Percentiles rank a stretch among this genome's conserved stretches.
These are phyloP conservation scores for Sternotherus odoratus DNA, from an alignment of 2,797 vertebrate species.

Conservation along the genomic window DNA sequence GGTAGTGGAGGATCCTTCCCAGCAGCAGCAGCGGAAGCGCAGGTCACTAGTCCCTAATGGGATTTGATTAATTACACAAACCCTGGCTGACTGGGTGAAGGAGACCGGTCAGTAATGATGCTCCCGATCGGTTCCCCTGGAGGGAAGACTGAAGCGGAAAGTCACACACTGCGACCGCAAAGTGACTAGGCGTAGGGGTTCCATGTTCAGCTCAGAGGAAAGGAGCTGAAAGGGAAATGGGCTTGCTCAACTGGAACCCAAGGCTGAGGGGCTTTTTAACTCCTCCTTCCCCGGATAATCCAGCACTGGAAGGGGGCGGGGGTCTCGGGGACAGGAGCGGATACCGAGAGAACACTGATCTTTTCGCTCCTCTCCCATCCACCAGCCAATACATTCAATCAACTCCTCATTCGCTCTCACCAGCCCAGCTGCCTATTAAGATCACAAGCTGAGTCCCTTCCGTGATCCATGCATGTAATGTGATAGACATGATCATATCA, in stretches of 20 bases:
- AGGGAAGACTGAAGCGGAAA: neutral
- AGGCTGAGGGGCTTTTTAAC: neutral
- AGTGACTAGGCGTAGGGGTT: neutral
- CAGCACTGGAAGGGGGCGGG: neutral
- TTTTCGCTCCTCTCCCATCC: neutral
- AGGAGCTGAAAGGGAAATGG: neutral
- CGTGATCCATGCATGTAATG: neutral
- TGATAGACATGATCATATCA: neutral
- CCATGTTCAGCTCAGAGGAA: neutral
- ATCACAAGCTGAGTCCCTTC: neutral
- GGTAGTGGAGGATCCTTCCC: conserved; percentile 2
- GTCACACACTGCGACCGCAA: neutral
- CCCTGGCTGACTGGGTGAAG: neutral
- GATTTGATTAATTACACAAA: conserved; percentile 13
- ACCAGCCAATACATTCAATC: neutral
- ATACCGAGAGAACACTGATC: neutral
- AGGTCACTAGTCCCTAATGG: neutral
- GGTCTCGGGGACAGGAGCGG: neutral
- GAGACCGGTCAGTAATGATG: accelerated
- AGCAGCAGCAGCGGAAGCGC: conserved; percentile 24
- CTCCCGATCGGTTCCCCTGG: neutral
- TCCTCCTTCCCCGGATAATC: neutral
- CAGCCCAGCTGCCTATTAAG: neutral
- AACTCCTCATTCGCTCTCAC: neutral
- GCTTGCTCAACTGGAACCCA: neutral